These are phyloP conservation scores for Rousettus leschenaultii DNA, from an alignment of 2,113 vertebrate species.

Conservation along the genomic window DNA sequence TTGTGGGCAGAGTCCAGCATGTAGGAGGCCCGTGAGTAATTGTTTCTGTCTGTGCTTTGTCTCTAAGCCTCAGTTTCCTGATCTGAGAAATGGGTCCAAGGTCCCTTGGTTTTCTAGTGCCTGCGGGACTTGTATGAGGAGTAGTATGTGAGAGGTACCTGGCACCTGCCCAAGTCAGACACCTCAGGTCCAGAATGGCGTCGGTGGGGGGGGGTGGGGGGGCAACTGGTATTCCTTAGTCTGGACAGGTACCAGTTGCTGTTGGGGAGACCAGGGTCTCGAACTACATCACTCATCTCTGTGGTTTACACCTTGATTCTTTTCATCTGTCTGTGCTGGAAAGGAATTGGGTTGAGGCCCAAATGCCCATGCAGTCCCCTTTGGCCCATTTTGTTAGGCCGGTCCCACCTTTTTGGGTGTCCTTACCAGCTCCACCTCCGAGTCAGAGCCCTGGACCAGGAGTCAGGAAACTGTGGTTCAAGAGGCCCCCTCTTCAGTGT, in stretches of 20 bases:
- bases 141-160: not conserved
- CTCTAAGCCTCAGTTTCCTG: not conserved
- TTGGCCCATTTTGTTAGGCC: not conserved
- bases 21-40: rapidly evolving
- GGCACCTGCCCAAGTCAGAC: not conserved
- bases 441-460: not conserved
- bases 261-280: not conserved
- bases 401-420: not conserved
- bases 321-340: not conserved
- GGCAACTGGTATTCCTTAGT: not conserved
- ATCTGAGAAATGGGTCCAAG: not conserved
- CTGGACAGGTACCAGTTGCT: not conserved
- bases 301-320: not conserved
- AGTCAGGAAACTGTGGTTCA: not conserved
- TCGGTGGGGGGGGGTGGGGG: no score
- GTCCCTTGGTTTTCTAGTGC: not conserved
- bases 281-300: not conserved
- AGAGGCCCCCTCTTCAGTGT: not conserved
- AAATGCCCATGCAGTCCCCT: not conserved
- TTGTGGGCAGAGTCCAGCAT: not conserved
- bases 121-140: rapidly evolving
- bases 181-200: rapidly evolving
- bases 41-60: not conserved
- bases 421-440: not conserved
- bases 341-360: not conserved